These are phyloP conservation scores for Drosophila dives DNA, from an alignment of 2,888 invertebrate genomes.

Conservation along the genomic window DNA sequence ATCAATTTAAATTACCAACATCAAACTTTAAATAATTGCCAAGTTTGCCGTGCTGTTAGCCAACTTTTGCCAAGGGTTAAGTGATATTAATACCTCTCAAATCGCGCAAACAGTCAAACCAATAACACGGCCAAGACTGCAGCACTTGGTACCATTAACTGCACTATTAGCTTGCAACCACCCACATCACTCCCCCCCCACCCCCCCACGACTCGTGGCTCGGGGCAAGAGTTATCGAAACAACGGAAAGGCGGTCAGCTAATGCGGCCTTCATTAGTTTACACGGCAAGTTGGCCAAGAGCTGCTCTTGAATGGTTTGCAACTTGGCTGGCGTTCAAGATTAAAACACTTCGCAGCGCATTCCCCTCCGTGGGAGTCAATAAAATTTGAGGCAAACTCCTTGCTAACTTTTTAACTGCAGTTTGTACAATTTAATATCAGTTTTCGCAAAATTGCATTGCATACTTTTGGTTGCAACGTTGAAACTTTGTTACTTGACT, in stretches of 20 bases:
- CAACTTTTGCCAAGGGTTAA: slow-evolving; percentile 46
- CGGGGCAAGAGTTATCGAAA: slow-evolving; percentile 58
- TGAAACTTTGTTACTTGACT: slow-evolving; percentile 24
- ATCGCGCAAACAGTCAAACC: slow-evolving; percentile 13
- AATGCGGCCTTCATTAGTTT: slow-evolving; percentile 66
- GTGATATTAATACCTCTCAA: slow-evolving; percentile 61
- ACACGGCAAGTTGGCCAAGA: slow-evolving; percentile 32
- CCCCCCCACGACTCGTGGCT: not conserved
- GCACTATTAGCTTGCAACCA: slow-evolving; percentile 45
- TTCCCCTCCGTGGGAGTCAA: slow-evolving; percentile 28
- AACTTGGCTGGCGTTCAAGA: slow-evolving; percentile 35
- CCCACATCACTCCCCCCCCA: not conserved
- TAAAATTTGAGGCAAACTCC: slow-evolving; percentile 42
- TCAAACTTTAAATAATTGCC: slow-evolving; percentile 40
- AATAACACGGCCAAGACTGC: slow-evolving; percentile 5
- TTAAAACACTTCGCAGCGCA: slow-evolving; percentile 47
- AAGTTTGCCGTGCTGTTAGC: slow-evolving; percentile 15
- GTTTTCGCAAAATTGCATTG: slow-evolving; percentile 48
- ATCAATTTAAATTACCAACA: slow-evolving; percentile 48
- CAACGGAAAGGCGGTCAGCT: slow-evolving; percentile 64
- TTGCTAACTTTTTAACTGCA: slow-evolving; percentile 48
- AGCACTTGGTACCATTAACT: slow-evolving; percentile 34
- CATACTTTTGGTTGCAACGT: slow-evolving; percentile 11
- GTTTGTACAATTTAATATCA: slow-evolving; percentile 44
- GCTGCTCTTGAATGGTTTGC: slow-evolving; percentile 26